These are phyloP conservation scores for Macaca mulatta DNA, from an alignment of 2,113 vertebrate species.

Conservation along the genomic window DNA sequence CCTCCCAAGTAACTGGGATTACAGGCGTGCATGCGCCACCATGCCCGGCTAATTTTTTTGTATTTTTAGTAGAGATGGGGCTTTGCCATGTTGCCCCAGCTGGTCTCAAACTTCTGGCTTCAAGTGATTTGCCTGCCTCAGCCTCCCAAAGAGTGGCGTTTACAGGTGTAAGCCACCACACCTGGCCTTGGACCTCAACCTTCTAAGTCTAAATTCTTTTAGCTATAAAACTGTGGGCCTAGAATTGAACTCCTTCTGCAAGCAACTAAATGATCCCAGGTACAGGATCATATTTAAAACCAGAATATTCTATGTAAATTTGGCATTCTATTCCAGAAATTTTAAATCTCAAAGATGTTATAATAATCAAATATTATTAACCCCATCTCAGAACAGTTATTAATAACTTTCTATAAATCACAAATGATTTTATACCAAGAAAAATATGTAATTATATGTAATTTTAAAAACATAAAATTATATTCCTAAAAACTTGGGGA, in stretches of 20 bases:
- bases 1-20: too few relatives aligned
- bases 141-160: too few relatives aligned
- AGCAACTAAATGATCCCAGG: neutral
- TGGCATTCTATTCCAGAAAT: neutral
- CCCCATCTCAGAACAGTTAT: neutral
- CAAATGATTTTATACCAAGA: neutral
- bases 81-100: too few relatives aligned
- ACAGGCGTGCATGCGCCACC: too few relatives aligned
- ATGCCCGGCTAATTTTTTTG: too few relatives aligned
- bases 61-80: too few relatives aligned
- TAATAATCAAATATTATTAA: slow-evolving; percentile 24
- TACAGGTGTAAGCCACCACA: too few relatives aligned
- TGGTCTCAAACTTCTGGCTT: too few relatives aligned
- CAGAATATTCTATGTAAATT: neutral
- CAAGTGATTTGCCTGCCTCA: too few relatives aligned
- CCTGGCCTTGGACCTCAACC: neutral
- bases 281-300: neutral
- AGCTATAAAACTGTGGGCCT: neutral
- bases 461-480: neutral
- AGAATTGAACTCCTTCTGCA: neutral
- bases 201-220: neutral
- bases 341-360: neutral
- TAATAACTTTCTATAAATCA: neutral
- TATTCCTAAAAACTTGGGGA: neutral
- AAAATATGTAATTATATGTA: slow-evolving; percentile 5